A percentile compares a stretch with the other conserved stretches of the same genome.
phyloP scores from a whole-genome alignment of 2,888 invertebrate genomes.

The Saturnia japonica region DNA sequence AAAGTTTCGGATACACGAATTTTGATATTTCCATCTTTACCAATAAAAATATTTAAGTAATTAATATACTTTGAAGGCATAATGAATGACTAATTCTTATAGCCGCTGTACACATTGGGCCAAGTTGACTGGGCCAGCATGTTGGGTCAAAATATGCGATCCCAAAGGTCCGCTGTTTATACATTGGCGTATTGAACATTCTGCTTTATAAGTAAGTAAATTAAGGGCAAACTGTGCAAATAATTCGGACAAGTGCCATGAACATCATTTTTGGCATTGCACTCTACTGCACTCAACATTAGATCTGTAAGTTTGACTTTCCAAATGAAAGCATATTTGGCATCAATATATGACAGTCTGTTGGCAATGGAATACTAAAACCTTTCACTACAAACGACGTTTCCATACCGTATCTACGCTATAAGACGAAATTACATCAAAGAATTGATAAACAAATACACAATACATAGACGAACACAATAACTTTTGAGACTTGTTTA shows the following conservation, averaged over 20 bases:
- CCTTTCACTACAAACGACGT: background rate
- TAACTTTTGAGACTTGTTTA: slow-evolving; percentile 21
- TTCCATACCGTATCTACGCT: background rate
- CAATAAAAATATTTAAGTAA: no score
- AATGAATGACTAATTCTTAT: no score
- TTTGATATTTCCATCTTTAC: no score
- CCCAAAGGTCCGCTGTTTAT: no score
- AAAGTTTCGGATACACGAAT: no score
- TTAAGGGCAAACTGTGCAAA: background rate
- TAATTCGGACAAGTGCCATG: background rate
- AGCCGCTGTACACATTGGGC: no score
- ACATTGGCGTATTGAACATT: no score
- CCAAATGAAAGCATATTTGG: slow-evolving; percentile 6
- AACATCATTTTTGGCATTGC: background rate
- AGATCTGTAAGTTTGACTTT: background rate
- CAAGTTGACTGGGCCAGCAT: no score
- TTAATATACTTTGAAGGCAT: no score
- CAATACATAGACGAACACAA: slow-evolving; percentile 16
- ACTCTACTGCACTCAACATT: background rate
- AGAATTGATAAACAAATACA: slow-evolving; percentile 18
- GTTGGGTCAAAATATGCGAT: no score
- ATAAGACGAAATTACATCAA: slow-evolving; percentile 3
- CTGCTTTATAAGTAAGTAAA: background rate
- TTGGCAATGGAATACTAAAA: slow-evolving; percentile 6
- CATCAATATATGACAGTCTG: background rate